Evolutionary conservation across 2,888 invertebrate species (phyloP).

Genomic region (Hirudinaria manillensis): DNA sequence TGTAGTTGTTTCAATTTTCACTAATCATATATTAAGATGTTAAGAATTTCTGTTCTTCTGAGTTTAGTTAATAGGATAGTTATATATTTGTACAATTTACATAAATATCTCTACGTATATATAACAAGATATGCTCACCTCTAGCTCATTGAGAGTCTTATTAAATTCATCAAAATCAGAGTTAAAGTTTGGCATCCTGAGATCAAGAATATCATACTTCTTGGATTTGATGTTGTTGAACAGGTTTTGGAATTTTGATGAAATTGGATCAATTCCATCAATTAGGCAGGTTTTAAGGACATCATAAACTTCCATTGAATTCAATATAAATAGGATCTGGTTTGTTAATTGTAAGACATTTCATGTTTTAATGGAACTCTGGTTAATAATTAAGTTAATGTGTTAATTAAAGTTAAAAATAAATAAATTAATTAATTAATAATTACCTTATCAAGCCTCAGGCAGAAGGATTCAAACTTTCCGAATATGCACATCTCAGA

Average conservation of each 20-base stretch:
- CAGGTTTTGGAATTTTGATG: constrained; percentile 64
- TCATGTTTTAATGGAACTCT: not conserved
- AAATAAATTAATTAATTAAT: not conserved
- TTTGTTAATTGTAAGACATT: not conserved
- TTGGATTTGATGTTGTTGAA: constrained; percentile 66
- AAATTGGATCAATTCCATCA: constrained; percentile 72
- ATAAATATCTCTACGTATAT: too few relatives aligned
- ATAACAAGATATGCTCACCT: constrained; percentile 50
- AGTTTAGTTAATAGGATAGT: too few relatives aligned
- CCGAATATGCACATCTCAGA: constrained; percentile 55
- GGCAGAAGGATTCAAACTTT: constrained; percentile 52
- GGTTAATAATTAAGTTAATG: not conserved
- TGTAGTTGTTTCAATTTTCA: constrained; percentile 7
- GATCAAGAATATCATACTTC: constrained; percentile 73
- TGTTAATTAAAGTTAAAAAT: not conserved
- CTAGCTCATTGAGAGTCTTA: constrained; percentile 65
- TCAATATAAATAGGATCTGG: constrained; percentile 64
- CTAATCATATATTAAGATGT: not conserved
- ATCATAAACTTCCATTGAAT: constrained; percentile 68
- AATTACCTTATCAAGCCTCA: constrained; percentile 48
- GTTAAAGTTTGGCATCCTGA: constrained; percentile 69
- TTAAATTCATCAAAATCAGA: constrained; percentile 70
- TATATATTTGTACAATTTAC: too few relatives aligned
- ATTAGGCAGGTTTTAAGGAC: constrained; percentile 70
- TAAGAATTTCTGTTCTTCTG: not conserved